Evolutionary conservation across 2,797 vertebrate genomes (phyloP).

Genomic region (Manis crassicaudata): DNA sequence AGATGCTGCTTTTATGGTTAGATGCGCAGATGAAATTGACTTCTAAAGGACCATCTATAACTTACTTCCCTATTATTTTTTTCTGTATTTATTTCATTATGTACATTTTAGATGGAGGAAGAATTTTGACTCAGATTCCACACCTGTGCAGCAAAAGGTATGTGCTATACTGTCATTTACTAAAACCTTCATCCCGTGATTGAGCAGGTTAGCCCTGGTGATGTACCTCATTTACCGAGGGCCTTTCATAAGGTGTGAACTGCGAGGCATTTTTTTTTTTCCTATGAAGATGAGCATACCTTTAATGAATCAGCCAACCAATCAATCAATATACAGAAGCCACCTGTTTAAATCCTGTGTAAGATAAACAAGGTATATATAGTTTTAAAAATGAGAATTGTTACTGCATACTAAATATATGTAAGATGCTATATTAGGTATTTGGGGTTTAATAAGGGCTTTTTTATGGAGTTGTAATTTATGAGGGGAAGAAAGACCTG

Average conservation of each 20-base stretch:
- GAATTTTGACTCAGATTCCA: conserved; percentile 67
- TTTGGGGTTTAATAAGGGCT: conserved; percentile 6
- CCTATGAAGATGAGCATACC: conserved; percentile 1
- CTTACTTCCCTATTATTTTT: conserved; percentile 80
- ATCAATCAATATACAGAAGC: conserved; percentile 33
- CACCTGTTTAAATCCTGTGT: conserved; percentile 35
- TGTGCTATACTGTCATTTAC: conserved; percentile 20
- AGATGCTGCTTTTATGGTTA: conserved; percentile 86
- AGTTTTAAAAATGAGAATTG: conserved; percentile 12
- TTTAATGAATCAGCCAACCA: conserved; percentile 26
- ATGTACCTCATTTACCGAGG: background rate
- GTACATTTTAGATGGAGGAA: conserved; percentile 47
- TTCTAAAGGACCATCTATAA: conserved; percentile 83
- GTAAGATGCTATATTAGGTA: background rate
- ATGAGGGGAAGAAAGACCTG: background rate
- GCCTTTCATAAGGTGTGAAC: background rate
- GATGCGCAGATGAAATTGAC: conserved; percentile 84
- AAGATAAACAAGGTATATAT: background rate
- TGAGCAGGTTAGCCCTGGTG: background rate
- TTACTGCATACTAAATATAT: background rate
- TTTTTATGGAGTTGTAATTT: background rate
- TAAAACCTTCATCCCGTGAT: background rate
- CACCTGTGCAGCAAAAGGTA: conserved; percentile 26
- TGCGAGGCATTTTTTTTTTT: background rate
- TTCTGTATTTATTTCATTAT: conserved; percentile 75